phyloP scores from a whole-genome alignment of 2,113 vertebrate species.

The Ochotona curzoniae region DNA sequence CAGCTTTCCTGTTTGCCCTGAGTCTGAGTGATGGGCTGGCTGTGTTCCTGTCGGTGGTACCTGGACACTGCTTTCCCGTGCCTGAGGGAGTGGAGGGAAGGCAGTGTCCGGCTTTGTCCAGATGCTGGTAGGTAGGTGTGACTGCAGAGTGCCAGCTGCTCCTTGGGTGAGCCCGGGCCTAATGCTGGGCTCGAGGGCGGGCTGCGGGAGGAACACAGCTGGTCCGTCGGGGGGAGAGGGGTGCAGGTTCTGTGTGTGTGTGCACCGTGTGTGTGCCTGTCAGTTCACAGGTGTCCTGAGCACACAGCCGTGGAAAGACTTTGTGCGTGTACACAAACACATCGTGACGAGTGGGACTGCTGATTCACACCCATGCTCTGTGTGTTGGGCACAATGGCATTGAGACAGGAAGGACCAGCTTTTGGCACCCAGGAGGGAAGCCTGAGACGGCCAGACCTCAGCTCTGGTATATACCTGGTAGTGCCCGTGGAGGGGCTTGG shows the following conservation, averaged over 20 bases:
- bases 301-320: not conserved
- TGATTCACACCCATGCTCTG: no score
- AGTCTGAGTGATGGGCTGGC: not conserved
- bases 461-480: not conserved
- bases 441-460: not conserved
- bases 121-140: not conserved
- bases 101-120: not conserved
- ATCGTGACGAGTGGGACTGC: no score
- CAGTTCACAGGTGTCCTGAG: no score
- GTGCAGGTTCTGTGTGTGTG: no score
- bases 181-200: no score
- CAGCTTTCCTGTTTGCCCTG: not conserved
- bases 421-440: not conserved
- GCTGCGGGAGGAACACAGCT: not conserved
- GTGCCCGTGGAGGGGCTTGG: not conserved
- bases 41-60: not conserved
- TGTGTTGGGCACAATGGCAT: not conserved
- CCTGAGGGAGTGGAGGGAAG: not conserved
- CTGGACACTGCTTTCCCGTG: not conserved
- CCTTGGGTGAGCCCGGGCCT: rapidly evolving
- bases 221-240: no score
- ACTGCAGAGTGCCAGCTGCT: rapidly evolving
- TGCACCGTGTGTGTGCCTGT: not conserved
- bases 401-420: not conserved
- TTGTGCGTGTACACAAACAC: not conserved